These are phyloP conservation scores for Andrena hattorfiana DNA, from an alignment of 2,888 invertebrate species.

Conservation along the genomic window DNA sequence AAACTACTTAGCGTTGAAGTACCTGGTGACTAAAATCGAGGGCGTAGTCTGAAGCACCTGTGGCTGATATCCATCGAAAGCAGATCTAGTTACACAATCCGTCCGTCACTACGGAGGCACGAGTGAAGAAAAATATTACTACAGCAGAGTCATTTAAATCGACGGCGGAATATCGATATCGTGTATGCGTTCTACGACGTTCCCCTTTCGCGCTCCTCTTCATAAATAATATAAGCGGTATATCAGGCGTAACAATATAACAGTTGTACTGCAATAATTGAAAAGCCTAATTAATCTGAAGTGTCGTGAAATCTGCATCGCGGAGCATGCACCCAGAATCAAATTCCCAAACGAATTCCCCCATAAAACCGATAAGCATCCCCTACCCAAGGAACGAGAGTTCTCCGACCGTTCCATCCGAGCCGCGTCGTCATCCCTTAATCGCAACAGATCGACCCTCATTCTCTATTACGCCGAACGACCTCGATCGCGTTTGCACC, in stretches of 20 bases:
- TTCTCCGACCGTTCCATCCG: background rate
- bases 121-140: background rate
- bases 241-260: background rate
- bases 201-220: background rate
- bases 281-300: no score
- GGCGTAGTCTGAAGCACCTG: constrained; percentile 19
- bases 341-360: background rate
- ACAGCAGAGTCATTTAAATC: background rate
- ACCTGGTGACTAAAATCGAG: constrained; percentile 1
- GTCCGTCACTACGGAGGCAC: background rate
- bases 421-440: constrained; percentile 36
- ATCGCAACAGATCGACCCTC: constrained; percentile 37
- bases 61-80: constrained; percentile 9
- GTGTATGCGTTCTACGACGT: background rate
- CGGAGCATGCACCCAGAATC: background rate
- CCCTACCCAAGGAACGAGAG: no score
- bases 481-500: constrained; percentile 40
- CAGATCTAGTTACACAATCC: constrained; percentile 17
- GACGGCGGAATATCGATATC: background rate
- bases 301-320: background rate
- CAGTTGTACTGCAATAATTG: no score
- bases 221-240: background rate
- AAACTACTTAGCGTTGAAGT: background rate
- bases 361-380: background rate
- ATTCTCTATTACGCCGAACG: constrained; percentile 36